Percentiles rank a stretch among this genome's conserved stretches.
These are phyloP conservation scores for Junonia oenone DNA, from an alignment of 2,888 invertebrate genomes.

Conservation along the genomic window DNA sequence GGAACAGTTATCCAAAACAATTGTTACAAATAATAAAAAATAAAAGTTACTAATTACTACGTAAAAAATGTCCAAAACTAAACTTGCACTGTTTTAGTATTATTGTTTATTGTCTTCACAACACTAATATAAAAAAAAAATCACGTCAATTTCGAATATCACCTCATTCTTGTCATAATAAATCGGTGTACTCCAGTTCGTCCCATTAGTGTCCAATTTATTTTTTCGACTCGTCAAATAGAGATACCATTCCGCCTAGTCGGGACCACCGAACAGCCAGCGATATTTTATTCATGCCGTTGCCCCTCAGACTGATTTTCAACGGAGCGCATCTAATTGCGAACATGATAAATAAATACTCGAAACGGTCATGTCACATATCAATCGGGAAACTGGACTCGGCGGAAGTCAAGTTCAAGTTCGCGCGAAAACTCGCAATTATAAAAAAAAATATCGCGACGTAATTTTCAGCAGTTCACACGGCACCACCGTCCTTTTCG, in stretches of 20 bases:
- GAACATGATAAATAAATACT: constrained; percentile 66
- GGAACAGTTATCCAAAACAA: constrained; percentile 20
- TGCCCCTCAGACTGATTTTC: constrained; percentile 59
- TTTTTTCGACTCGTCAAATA: constrained; percentile 44
- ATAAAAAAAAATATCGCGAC: constrained; percentile 27
- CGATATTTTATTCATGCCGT: constrained; percentile 64
- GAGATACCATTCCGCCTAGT: constrained; percentile 50
- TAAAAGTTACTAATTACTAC: constrained; percentile 21
- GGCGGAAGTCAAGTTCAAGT: constrained; percentile 52
- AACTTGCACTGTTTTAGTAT: constrained; percentile 25
- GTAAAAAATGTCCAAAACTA: constrained; percentile 19
- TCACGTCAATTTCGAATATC: constrained; percentile 38
- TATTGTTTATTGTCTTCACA: constrained; percentile 23
- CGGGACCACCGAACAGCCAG: constrained; percentile 51
- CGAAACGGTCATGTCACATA: constrained; percentile 62
- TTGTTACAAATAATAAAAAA: constrained; percentile 15
- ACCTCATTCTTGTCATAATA: constrained; percentile 58
- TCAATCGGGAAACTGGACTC: constrained; percentile 51
- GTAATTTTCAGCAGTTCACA: constrained; percentile 29
- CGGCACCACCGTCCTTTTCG: constrained; percentile 40
- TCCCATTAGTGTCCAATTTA: constrained; percentile 45
- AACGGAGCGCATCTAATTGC: constrained; percentile 68
- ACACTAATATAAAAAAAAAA: constrained; percentile 20
- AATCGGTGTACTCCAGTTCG: constrained; percentile 41
- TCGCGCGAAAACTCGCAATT: constrained; percentile 57